Percentiles rank a stretch among this genome's conserved stretches.
These are phyloP conservation scores for Synergus gifuensis DNA, from an alignment of 2,888 invertebrate species.

Conservation along the genomic window DNA sequence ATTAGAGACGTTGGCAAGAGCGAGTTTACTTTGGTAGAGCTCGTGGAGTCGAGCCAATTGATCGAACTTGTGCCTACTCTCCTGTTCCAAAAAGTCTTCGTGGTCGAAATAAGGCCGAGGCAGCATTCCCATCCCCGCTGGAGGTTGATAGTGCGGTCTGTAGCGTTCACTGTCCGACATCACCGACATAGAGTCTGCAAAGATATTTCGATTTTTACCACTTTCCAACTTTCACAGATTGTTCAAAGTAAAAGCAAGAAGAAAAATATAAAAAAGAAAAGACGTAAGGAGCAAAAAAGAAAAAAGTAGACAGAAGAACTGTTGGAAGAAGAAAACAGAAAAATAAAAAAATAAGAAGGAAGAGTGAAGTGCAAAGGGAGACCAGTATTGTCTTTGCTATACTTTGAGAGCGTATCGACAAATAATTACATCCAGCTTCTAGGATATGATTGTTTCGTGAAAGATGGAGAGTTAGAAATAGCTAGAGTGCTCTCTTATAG, in stretches of 20 bases:
- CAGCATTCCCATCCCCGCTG: slow-evolving; percentile 70
- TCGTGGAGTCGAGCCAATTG: slow-evolving; percentile 90
- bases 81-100: slow-evolving; percentile 79
- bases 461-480: background rate
- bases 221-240: background rate
- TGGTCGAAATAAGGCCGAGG: slow-evolving; percentile 76
- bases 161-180: slow-evolving; percentile 76
- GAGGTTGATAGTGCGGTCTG: slow-evolving; percentile 72
- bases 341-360: background rate
- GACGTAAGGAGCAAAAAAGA: slow-evolving; percentile 1
- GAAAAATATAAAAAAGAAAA: background rate
- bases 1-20: slow-evolving; percentile 85
- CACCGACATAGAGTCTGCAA: slow-evolving; percentile 79
- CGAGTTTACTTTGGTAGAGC: slow-evolving; percentile 88
- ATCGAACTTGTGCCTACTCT: slow-evolving; percentile 84
- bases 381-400: slow-evolving; percentile 21
- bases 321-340: background rate
- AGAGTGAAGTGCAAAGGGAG: background rate
- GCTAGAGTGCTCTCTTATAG: background rate
- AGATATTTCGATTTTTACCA: slow-evolving; percentile 22
- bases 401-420: slow-evolving; percentile 27
- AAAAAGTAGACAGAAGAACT: slow-evolving; percentile 1
- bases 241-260: background rate
- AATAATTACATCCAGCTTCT: slow-evolving; percentile 34
- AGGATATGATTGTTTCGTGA: slow-evolving; percentile 31